Percentiles rank a stretch among this genome's conserved stretches.
Evolutionary conservation across 35 echinoderm and acorn worm genomes (phyloP).

Genomic region (Heliocidaris erythrogramma): DNA sequence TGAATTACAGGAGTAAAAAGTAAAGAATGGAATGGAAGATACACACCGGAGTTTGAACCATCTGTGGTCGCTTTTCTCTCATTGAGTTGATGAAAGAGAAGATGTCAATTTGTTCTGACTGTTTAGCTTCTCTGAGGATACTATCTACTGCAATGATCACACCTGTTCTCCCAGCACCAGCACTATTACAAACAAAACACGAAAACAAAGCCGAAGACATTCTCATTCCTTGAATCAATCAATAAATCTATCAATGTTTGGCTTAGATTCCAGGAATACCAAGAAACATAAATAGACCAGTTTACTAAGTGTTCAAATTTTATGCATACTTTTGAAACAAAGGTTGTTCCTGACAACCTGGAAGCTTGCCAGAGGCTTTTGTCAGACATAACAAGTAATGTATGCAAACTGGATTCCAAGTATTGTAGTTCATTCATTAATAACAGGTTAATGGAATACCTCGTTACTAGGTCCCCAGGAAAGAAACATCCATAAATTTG

Average conservation of each 20-base stretch:
- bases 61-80: slow-evolving; percentile 65
- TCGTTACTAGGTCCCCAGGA: too few species aligned
- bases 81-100: slow-evolving; percentile 79
- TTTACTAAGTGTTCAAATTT: too few species aligned
- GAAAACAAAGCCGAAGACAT: neutral
- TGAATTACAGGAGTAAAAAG: neutral
- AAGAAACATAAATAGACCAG: too few species aligned
- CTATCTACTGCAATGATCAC: slow-evolving; percentile 77
- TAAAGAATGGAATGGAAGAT: too few species aligned
- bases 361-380: too few species aligned
- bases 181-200: slow-evolving; percentile 41
- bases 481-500: too few species aligned
- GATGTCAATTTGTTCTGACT: slow-evolving; percentile 51
- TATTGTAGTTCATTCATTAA: too few species aligned
- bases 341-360: too few species aligned
- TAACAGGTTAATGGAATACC: too few species aligned
- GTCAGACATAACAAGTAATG: too few species aligned
- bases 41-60: slow-evolving; percentile 73
- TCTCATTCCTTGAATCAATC: neutral
- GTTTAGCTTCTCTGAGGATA: slow-evolving; percentile 48
- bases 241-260: neutral
- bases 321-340: too few species aligned
- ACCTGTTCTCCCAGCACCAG: slow-evolving; percentile 91
- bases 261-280: neutral
- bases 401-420: too few species aligned